Evolutionary conservation across 1,140 invertebrate genomes (phyloP), one percentile per base, ranked within the genome.

Genomic region (Caenorhabditis remanei): DNA sequence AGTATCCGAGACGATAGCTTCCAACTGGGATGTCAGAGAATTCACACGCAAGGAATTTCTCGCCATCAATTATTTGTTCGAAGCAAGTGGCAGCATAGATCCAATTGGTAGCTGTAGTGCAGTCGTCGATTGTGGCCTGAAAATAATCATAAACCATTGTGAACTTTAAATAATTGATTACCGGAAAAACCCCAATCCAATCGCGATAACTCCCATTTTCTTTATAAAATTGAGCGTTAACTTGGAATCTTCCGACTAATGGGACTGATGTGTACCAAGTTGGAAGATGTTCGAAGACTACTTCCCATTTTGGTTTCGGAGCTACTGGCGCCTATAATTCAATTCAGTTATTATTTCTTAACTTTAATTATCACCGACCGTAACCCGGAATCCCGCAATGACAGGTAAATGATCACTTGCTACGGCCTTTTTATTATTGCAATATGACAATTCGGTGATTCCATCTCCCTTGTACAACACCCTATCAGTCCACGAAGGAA

Each of bases 401-500:
- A 88, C 88, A 14, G 88, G 87, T 5, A 89, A 50, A 63, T 89
- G 88, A 48, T 89, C 88, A 86, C 87, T 88, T 2, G 40, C 14
- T 6, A 79, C 21, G 14, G 85, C 84, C 32, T 83, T 83, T 16
- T 75, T 75, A 14, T 85, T 63, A 43, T 82, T 55, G 13, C 21
- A 16, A 46, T 89, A 89, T 21, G 61, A 50, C n/a, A 61, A 4
- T 48, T 40, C 46, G 4, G 32, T 61, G 13, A 87, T 58, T 48
- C 55, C 40, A 24, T 83, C 86, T 13, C 85, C 75, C 53, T 88
- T 89, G 56, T 88, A 88, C 16, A 89, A 43, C 5, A 89, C 63
- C 83, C 88, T 58, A 50, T 89, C 88, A 56, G 83, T 87, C 88
- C 88, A 89, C 8, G 88, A 89, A 43, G 88, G 88, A 19, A 84